Percentiles rank a stretch among this genome's conserved stretches.
Evolutionary conservation across 2,888 invertebrate genomes (phyloP).

Genomic region (Drosophila austrosaltans): DNA sequence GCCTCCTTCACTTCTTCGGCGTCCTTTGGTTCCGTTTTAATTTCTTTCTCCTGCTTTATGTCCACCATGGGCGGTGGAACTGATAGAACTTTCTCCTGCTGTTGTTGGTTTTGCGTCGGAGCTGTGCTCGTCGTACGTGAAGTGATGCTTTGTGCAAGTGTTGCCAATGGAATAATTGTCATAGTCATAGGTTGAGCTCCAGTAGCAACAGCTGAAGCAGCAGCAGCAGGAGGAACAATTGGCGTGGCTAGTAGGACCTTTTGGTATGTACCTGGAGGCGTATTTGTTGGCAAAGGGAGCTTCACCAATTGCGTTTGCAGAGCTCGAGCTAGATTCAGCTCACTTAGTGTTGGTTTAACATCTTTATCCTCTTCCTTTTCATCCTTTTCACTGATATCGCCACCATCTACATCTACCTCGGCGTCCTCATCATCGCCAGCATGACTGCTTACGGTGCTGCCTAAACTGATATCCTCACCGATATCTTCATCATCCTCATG

Average conservation of each 20-base stretch:
- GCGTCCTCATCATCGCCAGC: slow-evolving; percentile 33
- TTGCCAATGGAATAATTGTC: slow-evolving; percentile 80
- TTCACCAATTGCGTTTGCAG: slow-evolving; percentile 47
- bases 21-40: slow-evolving; percentile 74
- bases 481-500: slow-evolving; percentile 20
- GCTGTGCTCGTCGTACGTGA: slow-evolving; percentile 39
- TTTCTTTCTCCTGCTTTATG: slow-evolving; percentile 78
- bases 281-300: slow-evolving; percentile 51
- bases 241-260: slow-evolving; percentile 80
- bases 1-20: slow-evolving; percentile 36
- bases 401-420: slow-evolving; percentile 44
- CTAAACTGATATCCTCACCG: slow-evolving; percentile 41
- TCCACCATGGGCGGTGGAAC: slow-evolving; percentile 77
- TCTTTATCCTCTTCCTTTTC: slow-evolving; percentile 56
- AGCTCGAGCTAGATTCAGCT: slow-evolving; percentile 45
- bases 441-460: slow-evolving; percentile 32
- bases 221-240: slow-evolving; percentile 61
- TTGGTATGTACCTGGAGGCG: slow-evolving; percentile 63
- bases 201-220: slow-evolving; percentile 44
- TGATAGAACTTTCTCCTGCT: slow-evolving; percentile 23
- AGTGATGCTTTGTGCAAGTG: slow-evolving; percentile 67
- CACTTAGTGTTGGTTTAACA: slow-evolving; percentile 59
- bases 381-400: slow-evolving; percentile 44
- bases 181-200: slow-evolving; percentile 75
- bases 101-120: slow-evolving; percentile 12